A percentile compares a stretch with the other conserved stretches of the same genome.
Conservation (phyloP, 1,140 invertebrate species). For the Musca domestica region DNA sequence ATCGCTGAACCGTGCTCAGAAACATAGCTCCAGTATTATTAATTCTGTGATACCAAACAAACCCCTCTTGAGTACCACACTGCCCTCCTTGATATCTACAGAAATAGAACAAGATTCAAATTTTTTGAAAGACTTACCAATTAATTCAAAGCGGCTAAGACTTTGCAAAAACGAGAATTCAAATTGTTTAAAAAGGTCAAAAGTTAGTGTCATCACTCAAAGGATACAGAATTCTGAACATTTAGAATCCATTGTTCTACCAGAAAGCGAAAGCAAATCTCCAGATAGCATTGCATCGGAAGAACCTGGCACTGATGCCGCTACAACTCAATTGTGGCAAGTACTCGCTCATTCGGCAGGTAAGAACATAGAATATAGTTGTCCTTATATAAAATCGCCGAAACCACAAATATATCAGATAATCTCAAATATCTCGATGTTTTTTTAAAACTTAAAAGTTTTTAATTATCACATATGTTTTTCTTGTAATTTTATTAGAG, state of each 20-base stretch:
- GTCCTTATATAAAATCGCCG: no score
- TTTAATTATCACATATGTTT: no score
- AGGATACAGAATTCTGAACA: constrained; percentile 29
- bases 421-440: no score
- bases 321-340: constrained; percentile 61
- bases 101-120: background rate
- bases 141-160: no score
- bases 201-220: constrained; percentile 23
- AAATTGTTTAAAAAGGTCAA: background rate
- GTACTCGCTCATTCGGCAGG: constrained; percentile 56
- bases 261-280: constrained; percentile 50
- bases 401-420: no score
- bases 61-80: constrained; percentile 38
- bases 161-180: no score
- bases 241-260: constrained; percentile 22
- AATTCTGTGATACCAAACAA: constrained; percentile 53
- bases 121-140: background rate
- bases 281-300: constrained; percentile 60
- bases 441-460: no score
- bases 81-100: background rate
- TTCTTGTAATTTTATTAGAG: no score
- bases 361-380: constrained; percentile 49
- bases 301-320: constrained; percentile 58
- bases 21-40: constrained; percentile 50
- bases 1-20: constrained; percentile 45